Base-by-base conservation (phyloP, 2,888 invertebrate species). In the Hydraecia micacea region DNA sequence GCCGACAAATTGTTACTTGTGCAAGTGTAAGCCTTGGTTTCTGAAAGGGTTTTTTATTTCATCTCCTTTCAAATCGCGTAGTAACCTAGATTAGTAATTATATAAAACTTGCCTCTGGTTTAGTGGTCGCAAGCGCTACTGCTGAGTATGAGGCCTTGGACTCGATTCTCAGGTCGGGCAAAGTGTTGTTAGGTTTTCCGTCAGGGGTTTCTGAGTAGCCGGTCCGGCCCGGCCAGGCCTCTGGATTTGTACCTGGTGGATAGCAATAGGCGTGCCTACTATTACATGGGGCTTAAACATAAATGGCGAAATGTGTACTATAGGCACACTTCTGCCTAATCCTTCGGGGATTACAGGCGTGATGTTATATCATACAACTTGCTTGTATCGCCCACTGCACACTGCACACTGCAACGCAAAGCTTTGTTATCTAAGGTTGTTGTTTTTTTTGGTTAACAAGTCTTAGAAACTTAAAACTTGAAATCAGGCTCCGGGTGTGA, bases 1-100 rank as follows among this genome's bases (percentile, higher is more conserved):
- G 52, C 36, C 67, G 58, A 58, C 75, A 75, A 76, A 63, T 52
- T 46, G 9, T 79, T 58, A 77, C 58, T 36, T 49, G 46, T 71
- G 60, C 21, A 21, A 60, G n/a, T 65, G 62, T 39, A 36, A 52
- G 5, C n/a, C 2, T 28, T 15, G 13, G 15, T 4, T 39, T 74
- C 18, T 8, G 13, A 52, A 58, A 52, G 4, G 7, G 7, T 15
- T 74, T 55, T 67, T 25, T 15, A 58, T 46, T 75, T 75, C 0
- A 5, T 13, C 21, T 49, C 5, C 18, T 28, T 18, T 9, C 36
- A 4, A 49, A 68, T 39, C 0, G 2, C 13, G 0, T 49, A 25
- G 28, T 49, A 60, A 60, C 9, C 49, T 32, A 36, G 21, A 32
- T 58, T 36, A 46, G 18, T 11, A n/a, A 66, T 55, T 21, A 28